These are phyloP conservation scores for Araneus ventricosus DNA, from an alignment of 1,140 invertebrate species.

Conservation along the genomic window DNA sequence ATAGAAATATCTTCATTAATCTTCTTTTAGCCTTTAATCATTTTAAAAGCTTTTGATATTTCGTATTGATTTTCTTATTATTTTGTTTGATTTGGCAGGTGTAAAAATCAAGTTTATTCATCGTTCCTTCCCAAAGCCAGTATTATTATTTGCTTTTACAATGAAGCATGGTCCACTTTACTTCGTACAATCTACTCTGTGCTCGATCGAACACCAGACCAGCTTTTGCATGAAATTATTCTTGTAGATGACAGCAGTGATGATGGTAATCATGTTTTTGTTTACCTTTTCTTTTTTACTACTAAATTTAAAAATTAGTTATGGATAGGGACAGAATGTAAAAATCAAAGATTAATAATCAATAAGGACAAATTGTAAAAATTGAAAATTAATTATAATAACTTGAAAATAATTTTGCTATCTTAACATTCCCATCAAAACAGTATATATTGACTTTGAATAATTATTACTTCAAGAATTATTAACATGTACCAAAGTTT, in stretches of 20 bases:
- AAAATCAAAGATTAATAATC: no score
- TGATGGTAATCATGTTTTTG: constrained; percentile 76
- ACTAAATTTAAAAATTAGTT: no score
- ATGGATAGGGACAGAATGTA: no score
- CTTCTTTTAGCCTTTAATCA: not conserved
- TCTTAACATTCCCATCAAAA: no score
- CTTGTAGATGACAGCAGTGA: constrained; percentile 96
- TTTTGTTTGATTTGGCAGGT: constrained; percentile 81
- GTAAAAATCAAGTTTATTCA: constrained; percentile 84
- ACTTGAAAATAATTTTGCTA: no score
- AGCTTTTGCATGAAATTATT: constrained; percentile 93
- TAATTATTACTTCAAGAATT: no score
- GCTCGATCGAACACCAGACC: constrained; percentile 88
- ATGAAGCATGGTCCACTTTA: constrained; percentile 94
- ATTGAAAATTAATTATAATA: no score
- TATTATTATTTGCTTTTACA: constrained; percentile 97
- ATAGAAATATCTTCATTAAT: not conserved
- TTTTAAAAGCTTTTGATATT: not conserved
- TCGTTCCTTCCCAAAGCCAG: constrained; percentile 87
- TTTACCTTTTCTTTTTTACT: not conserved
- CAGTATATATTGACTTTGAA: no score
- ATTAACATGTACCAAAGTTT: no score
- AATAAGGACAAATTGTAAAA: no score
- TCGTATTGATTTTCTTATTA: constrained; percentile 73
- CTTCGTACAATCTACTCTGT: constrained; percentile 94